Conservation (phyloP, 2,888 invertebrate species). For the Macrophya annulata region DNA sequence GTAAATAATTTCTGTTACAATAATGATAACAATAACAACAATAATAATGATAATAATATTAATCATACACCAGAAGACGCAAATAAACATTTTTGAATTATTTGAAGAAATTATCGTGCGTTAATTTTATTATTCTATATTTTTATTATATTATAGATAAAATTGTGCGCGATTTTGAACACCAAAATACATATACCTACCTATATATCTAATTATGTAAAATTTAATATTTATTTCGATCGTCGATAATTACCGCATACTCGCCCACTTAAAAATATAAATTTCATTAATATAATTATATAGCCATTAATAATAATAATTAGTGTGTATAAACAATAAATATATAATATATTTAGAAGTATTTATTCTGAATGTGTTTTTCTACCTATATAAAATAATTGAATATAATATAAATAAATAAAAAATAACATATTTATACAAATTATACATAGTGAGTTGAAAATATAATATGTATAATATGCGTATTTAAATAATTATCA, state of each 20-base stretch:
- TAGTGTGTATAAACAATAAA: constrained; percentile 3
- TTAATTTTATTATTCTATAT: no score
- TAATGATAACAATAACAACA: not conserved
- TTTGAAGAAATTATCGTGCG: no score
- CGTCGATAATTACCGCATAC: not conserved
- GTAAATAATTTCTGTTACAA: not conserved
- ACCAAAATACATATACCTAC: not conserved
- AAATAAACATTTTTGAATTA: not conserved
- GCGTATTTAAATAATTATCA: not conserved
- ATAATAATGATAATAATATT: not conserved
- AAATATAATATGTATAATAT: not conserved
- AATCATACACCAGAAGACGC: not conserved
- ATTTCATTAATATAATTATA: not conserved
- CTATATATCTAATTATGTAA: not conserved
- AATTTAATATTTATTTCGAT: not conserved
- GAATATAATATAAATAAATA: not conserved
- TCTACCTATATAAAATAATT: not conserved
- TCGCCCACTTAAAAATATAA: not conserved
- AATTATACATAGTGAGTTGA: not conserved
- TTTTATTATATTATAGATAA: not conserved
- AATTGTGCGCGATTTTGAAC: not conserved
- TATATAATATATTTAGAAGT: not conserved
- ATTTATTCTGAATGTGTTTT: not conserved
- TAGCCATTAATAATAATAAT: not conserved
- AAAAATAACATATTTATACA: no score